Conservation (phyloP, 2,113 vertebrate species). For the Dinomys branickii region DNA sequence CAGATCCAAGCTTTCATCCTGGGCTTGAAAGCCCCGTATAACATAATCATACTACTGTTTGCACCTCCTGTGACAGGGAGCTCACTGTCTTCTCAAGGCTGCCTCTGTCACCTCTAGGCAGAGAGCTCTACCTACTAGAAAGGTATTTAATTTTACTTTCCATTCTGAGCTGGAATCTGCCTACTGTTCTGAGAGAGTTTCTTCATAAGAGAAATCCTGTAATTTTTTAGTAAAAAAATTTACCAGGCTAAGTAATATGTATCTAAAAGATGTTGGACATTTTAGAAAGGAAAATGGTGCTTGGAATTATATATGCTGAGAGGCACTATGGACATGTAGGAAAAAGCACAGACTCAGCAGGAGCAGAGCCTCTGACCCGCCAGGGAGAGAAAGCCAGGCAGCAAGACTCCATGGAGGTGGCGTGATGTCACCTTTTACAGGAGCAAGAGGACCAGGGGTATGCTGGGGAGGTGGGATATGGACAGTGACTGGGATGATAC, state of each 20-base stretch:
- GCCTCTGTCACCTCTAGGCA: neutral
- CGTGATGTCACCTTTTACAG: neutral
- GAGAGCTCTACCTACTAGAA: neutral
- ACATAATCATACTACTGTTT: fast-evolving
- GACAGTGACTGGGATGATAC: fast-evolving
- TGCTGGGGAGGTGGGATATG: neutral
- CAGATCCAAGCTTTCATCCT: neutral
- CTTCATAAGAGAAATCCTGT: neutral
- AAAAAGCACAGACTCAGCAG: neutral
- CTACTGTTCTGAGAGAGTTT: neutral
- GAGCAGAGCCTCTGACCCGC: neutral
- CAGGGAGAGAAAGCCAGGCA: neutral
- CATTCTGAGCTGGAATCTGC: neutral
- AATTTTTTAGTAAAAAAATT: conserved; percentile 7
- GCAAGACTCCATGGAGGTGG: neutral
- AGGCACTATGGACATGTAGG: neutral
- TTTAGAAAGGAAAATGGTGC: neutral
- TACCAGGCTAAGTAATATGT: neutral
- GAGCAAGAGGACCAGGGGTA: fast-evolving
- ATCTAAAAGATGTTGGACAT: neutral
- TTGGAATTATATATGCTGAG: neutral
- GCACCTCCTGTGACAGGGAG: fast-evolving
- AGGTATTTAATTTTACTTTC: neutral
- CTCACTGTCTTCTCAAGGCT: neutral
- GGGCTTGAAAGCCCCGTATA: neutral